Base-by-base conservation (phyloP, 1,140 invertebrate species). In the Bombus cullumanus region DNA sequence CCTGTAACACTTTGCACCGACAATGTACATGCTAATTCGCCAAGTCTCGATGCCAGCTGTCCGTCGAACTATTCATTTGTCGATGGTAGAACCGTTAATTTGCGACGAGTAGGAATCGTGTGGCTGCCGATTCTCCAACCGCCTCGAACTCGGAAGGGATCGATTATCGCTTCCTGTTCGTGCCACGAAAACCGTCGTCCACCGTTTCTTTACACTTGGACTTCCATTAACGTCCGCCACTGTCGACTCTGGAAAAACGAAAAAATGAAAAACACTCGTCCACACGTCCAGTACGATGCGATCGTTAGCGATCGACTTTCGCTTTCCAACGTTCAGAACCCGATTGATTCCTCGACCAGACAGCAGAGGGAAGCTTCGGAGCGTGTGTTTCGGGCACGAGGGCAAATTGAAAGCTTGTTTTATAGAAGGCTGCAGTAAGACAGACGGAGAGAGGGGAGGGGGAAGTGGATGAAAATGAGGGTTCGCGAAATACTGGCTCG, bases 1-100 rank as follows among this genome's bases (percentile, higher is more conserved):
- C 59, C 28, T n/a, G 59, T n/a, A 86, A 86, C 69, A 62, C 75
- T 47, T 69, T 62, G 66, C 69, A 15, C 2, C 13, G n/a, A 64
- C 64, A 37, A 34, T 86, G 89, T 86, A 77, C 83, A 86, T 91
- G 90, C 82, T 86, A 92, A 92, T 92, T 81, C 86, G 89, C 88
- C 74, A 71, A 87, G 91, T 90, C 84, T 89, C 88, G 83, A 83
- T 90, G 89, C 90, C 92, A 92, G 91, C 90, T 89, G 88, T 83
- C 59, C 47, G 47, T 31, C 22, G 82, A 89, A 77, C 75, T 81
- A 87, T 84, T 83, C 88, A 89, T 88, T 89, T 74, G 47, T 80
- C 68, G 57, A 31, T 22, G 41, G 34, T 41, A 37, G n/a, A 81
- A 72, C 69, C 39, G 71, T 8, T 43, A 64, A 82, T 74, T 82